These are phyloP conservation scores for Dorcus parallelipipedus DNA, from an alignment of 2,888 invertebrate species.

Conservation along the genomic window DNA sequence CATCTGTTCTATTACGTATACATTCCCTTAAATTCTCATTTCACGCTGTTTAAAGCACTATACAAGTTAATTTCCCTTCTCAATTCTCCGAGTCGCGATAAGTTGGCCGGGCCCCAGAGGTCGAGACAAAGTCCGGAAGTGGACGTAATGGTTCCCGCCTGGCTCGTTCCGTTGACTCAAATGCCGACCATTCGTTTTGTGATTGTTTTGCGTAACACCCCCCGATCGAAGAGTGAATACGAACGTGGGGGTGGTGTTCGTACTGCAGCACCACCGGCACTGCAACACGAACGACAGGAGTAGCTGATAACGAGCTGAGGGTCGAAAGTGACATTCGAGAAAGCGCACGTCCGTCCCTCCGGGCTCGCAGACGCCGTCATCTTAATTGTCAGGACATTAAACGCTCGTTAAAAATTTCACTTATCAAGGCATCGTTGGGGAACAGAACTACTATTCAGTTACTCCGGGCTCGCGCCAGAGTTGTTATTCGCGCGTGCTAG, in stretches of 20 bases:
- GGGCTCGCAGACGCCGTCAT: conserved; percentile 11
- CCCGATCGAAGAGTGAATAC: not conserved
- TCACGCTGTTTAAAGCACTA: conserved; percentile 31
- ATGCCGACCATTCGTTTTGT: conserved; percentile 37
- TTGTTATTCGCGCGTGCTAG: too few species aligned
- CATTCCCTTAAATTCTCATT: conserved; percentile 19
- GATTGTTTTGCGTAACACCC: conserved; percentile 34
- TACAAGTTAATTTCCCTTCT: conserved; percentile 41
- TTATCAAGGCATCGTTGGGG: not conserved
- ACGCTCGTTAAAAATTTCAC: conserved; percentile 22
- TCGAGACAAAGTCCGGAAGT: conserved; percentile 41
- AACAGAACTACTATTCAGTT: too few species aligned
- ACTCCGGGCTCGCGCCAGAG: too few species aligned
- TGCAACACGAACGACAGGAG: not conserved
- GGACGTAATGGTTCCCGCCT: conserved; percentile 46
- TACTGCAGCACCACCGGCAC: not conserved
- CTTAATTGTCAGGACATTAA: conserved; percentile 23
- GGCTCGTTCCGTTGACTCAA: conserved; percentile 38
- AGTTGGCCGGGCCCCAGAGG: conserved; percentile 37
- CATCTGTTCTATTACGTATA: too few species aligned
- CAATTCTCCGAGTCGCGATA: conserved; percentile 30
- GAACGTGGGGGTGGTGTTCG: too few species aligned
- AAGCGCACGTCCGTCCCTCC: not conserved
- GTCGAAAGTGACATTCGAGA: not conserved
- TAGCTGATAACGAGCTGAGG: not conserved